A percentile compares a stretch with the other conserved stretches of the same genome.
These are phyloP conservation scores for Drosophila pandora DNA, from an alignment of 1,140 invertebrate species.

Conservation along the genomic window DNA sequence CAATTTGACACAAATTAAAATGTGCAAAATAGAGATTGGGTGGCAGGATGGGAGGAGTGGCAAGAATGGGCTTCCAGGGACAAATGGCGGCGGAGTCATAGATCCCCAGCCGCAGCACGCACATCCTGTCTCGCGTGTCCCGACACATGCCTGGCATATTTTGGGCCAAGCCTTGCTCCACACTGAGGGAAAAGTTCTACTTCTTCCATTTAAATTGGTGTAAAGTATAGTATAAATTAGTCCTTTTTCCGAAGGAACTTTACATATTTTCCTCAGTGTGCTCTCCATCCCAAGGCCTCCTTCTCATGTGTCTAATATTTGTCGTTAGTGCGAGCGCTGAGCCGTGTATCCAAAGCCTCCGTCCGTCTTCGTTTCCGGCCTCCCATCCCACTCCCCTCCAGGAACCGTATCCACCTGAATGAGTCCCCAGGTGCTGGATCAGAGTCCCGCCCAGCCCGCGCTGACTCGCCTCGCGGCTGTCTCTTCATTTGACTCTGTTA, in stretches of 20 bases:
- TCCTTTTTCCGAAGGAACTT: not conserved
- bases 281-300: not conserved
- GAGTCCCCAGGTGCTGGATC: slow-evolving; percentile 49
- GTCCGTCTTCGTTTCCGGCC: slow-evolving; percentile 32
- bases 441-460: slow-evolving; percentile 5
- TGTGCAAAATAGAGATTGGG: slow-evolving; percentile 11
- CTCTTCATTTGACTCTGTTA: slow-evolving; percentile 76
- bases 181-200: not conserved
- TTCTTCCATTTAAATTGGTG: not conserved
- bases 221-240: too few relatives aligned
- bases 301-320: slow-evolving; percentile 71
- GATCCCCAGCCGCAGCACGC: slow-evolving; percentile 32
- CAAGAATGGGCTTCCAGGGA: slow-evolving; percentile 16
- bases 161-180: slow-evolving; percentile 28
- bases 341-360: slow-evolving; percentile 37
- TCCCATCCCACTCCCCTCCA: slow-evolving; percentile 8
- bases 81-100: slow-evolving; percentile 20
- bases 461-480: slow-evolving; percentile 51
- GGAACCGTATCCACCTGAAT: slow-evolving; percentile 46
- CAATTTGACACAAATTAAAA: slow-evolving; percentile 83
- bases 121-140: slow-evolving; percentile 33
- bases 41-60: not conserved
- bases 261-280: not conserved
- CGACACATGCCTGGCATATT: slow-evolving; percentile 73
- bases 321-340: slow-evolving; percentile 56